Evolutionary conservation across 2,797 vertebrate species (phyloP).

Genomic region (Novumbra hubbsi): DNA sequence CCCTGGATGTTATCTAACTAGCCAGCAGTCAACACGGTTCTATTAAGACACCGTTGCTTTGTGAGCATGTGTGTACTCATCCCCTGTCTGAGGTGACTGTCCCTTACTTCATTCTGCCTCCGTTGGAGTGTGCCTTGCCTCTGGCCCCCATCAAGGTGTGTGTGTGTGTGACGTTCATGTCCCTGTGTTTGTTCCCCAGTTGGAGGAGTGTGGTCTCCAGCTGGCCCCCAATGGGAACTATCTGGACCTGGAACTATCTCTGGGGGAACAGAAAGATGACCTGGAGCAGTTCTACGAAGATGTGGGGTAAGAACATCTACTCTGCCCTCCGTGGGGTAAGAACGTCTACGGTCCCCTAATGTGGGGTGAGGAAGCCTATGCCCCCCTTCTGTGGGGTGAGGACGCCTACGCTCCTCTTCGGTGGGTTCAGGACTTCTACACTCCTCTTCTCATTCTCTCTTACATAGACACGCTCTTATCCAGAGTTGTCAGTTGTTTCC

Average conservation of each 20-base stretch:
- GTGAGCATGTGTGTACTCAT: background rate
- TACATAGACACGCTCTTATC: too few species aligned
- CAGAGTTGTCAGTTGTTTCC: too few species aligned
- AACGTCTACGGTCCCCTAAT: too few species aligned
- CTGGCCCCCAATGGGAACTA: slow-evolving; percentile 86
- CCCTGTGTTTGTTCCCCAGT: slow-evolving; percentile 61
- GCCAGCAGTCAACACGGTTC: too few species aligned
- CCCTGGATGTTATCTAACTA: too few species aligned
- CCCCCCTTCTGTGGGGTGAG: too few species aligned
- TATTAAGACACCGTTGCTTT: too few species aligned
- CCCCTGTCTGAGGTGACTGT: background rate
- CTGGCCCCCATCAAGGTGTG: background rate
- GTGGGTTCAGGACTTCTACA: slow-evolving; percentile 75
- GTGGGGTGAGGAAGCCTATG: too few species aligned
- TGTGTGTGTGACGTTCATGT: background rate
- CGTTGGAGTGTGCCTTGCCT: background rate
- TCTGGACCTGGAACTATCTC: slow-evolving; percentile 88
- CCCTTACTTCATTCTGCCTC: background rate
- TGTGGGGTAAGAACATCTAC: slow-evolving; percentile 75
- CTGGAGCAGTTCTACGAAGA: slow-evolving; percentile 90
- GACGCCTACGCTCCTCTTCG: background rate
- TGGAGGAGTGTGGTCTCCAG: slow-evolving; percentile 92
- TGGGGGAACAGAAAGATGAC: slow-evolving; percentile 90
- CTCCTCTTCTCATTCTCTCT: background rate
- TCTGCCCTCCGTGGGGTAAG: background rate